These are phyloP conservation scores for Prionailurus viverrinus DNA, from an alignment of 2,113 vertebrate genomes.

Conservation along the genomic window DNA sequence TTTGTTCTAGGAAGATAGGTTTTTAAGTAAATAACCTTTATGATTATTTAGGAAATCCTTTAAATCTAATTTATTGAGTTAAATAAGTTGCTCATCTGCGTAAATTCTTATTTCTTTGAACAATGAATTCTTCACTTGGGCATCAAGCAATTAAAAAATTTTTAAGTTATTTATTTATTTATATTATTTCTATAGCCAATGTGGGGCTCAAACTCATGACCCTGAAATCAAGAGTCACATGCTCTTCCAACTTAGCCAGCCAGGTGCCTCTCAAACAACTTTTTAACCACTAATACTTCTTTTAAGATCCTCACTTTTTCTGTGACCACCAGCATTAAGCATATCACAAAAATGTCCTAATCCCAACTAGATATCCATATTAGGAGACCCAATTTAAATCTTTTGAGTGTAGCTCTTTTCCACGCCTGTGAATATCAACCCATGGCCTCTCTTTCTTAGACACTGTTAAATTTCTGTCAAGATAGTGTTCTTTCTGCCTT, in stretches of 20 bases:
- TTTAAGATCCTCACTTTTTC: not conserved
- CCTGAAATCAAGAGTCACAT: too few relatives aligned
- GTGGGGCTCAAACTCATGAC: too few relatives aligned
- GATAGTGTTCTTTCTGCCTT: not conserved
- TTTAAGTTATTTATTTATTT: too few relatives aligned
- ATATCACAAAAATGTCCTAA: not conserved
- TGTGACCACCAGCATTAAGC: not conserved
- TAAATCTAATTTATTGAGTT: not conserved
- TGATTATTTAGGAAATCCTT: not conserved
- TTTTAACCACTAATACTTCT: not conserved
- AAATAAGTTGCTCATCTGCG: not conserved
- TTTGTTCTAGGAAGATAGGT: not conserved
- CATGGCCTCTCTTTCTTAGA: not conserved
- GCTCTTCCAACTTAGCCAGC: too few relatives aligned
- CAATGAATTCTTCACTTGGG: not conserved
- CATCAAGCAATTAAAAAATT: not conserved
- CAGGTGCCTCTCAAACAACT: not conserved
- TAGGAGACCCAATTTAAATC: not conserved
- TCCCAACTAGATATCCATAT: not conserved
- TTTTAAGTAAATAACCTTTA: not conserved
- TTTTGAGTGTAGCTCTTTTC: not conserved
- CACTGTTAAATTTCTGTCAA: not conserved
- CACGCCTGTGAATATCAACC: not conserved
- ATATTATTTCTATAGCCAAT: too few relatives aligned
- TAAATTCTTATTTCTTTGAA: not conserved